A percentile compares a stretch with the other conserved stretches of the same genome.
Evolutionary conservation across 2,113 vertebrate species (phyloP).

Genomic region (Panthera tigris): DNA sequence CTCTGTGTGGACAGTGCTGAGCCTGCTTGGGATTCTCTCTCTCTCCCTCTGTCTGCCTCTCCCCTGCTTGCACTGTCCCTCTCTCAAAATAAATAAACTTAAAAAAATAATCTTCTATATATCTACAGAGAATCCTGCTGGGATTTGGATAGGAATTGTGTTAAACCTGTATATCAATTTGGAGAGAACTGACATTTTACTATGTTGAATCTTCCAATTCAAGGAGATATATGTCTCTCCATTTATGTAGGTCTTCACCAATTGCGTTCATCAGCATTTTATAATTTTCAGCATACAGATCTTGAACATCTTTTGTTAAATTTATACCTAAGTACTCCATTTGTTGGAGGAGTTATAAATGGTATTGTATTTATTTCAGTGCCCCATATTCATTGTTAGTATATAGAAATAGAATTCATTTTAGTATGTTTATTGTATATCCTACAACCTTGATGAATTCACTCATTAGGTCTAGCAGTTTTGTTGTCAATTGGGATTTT

Average conservation of each 20-base stretch:
- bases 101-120: neutral
- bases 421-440: neutral
- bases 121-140: neutral
- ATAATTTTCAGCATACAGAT: neutral
- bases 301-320: neutral
- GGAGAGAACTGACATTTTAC: neutral
- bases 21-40: too few species aligned
- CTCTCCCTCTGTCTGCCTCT: too few species aligned
- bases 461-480: neutral
- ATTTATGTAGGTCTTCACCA: neutral
- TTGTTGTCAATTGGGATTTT: neutral
- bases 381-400: neutral
- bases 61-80: too few species aligned
- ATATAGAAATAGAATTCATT: neutral
- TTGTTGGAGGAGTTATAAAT: neutral
- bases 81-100: too few species aligned
- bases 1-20: too few species aligned
- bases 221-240: neutral
- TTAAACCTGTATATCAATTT: neutral
- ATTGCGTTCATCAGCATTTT: constrained; percentile 4
- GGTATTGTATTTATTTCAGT: neutral
- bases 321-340: neutral
- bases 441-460: neutral
- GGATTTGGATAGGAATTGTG: neutral
- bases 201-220: neutral